phyloP scores from a whole-genome alignment of 2,113 vertebrate genomes.

The Burhinus oedicnemus region DNA sequence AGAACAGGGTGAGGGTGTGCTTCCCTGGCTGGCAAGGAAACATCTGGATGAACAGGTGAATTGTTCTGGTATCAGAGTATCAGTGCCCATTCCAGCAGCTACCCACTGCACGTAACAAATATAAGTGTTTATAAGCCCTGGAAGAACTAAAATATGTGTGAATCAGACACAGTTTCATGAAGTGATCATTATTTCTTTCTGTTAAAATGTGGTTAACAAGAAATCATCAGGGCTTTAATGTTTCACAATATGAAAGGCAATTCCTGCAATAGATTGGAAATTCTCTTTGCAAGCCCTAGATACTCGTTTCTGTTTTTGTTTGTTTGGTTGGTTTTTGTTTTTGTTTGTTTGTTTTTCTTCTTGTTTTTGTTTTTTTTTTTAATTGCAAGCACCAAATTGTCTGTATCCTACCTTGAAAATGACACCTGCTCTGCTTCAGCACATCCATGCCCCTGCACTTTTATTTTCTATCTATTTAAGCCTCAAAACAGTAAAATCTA shows the following conservation, averaged over 20 bases:
- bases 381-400: neutral
- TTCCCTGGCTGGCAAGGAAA: neutral
- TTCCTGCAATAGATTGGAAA: neutral
- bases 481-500: neutral
- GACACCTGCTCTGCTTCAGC: neutral
- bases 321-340: neutral
- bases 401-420: neutral
- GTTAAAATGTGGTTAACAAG: neutral
- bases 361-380: neutral
- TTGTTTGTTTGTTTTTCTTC: too few relatives aligned
- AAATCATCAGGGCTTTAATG: neutral
- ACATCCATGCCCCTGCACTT: neutral
- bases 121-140: neutral
- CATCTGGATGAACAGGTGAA: neutral
- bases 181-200: neutral
- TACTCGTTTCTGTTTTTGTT: neutral
- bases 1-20: neutral
- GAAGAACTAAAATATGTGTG: neutral
- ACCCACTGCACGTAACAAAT: neutral
- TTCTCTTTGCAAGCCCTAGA: neutral
- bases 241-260: neutral
- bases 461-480: neutral
- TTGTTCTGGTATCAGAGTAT: neutral
- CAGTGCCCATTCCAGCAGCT: neutral
- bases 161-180: neutral